These are phyloP conservation scores for Microctonus hyperodae DNA, from an alignment of 2,888 invertebrate species.

Conservation along the genomic window DNA sequence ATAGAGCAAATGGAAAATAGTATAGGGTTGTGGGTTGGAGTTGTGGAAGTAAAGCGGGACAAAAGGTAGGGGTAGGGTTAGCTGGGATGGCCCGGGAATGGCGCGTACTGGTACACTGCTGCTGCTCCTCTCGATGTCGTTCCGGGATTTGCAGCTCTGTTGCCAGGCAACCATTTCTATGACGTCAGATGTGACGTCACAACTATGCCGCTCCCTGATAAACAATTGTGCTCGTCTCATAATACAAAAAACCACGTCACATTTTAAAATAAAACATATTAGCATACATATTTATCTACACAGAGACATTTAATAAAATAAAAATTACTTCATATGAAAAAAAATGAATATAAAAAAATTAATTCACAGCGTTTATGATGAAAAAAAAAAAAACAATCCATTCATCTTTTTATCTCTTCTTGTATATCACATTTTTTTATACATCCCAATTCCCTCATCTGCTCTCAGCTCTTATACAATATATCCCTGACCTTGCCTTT, in stretches of 20 bases:
- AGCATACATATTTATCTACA: no score
- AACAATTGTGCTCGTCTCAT: neutral
- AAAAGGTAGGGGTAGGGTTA: slow-evolving; percentile 46
- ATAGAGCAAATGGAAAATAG: slow-evolving; percentile 12
- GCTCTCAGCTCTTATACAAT: neutral
- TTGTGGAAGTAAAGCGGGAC: slow-evolving; percentile 19
- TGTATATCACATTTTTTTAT: neutral
- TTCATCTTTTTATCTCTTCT: no score
- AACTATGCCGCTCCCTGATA: slow-evolving; percentile 19
- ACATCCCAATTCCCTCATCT: neutral
- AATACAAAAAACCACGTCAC: neutral
- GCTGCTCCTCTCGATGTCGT: slow-evolving; percentile 39
- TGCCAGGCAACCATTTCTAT: slow-evolving; percentile 48
- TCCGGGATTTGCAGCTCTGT: slow-evolving; percentile 54
- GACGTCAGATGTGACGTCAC: slow-evolving; percentile 52
- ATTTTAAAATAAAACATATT: neutral
- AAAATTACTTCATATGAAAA: no score
- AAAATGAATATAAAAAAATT: no score
- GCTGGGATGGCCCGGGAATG: slow-evolving; percentile 50
- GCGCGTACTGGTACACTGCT: slow-evolving; percentile 16
- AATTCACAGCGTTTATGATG: no score
- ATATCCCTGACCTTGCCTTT: slow-evolving; percentile 21
- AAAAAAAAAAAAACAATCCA: no score
- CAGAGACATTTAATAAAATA: no score
- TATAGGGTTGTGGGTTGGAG: slow-evolving; percentile 1